phyloP scores from a whole-genome alignment of 2,797 vertebrate genomes.

The Atherinosoma microstoma region DNA sequence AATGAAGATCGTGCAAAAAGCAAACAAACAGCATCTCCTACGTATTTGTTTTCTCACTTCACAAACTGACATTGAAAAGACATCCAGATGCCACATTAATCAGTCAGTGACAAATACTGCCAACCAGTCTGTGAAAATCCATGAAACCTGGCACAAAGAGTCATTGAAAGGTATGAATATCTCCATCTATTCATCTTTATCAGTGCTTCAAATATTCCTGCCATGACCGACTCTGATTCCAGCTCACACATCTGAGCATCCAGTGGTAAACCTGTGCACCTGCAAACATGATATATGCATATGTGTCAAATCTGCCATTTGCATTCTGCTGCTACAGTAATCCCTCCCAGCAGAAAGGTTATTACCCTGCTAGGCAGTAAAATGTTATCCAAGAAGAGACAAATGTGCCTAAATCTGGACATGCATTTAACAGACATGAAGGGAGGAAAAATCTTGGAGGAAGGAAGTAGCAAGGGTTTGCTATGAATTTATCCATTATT shows the following conservation, averaged over 20 bases:
- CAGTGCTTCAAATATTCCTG: constrained; percentile 27
- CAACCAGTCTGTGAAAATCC: constrained; percentile 10
- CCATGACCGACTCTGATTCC: constrained; percentile 36
- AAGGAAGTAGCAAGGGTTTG: constrained; percentile 8
- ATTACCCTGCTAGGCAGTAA: constrained; percentile 66
- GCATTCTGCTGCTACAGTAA: constrained; percentile 61
- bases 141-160: neutral
- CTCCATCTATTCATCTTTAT: constrained; percentile 27
- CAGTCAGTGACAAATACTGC: constrained; percentile 11
- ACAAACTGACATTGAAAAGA: constrained; percentile 28
- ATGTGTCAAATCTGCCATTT: constrained; percentile 62
- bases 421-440: constrained; percentile 57
- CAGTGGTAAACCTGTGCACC: constrained; percentile 24
- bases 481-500: constrained; percentile 41
- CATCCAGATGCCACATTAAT: constrained; percentile 32
- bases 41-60: constrained; percentile 27
- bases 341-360: constrained; percentile 49
- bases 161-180: constrained; percentile 37
- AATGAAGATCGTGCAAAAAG: constrained; percentile 19
- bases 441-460: constrained; percentile 11
- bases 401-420: constrained; percentile 38
- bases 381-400: constrained; percentile 40
- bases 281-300: constrained; percentile 60
- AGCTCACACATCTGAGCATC: constrained; percentile 22
- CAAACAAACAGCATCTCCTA: constrained; percentile 11